Conservation (phyloP, 2,113 vertebrate genomes). For the Colossoma macropomum region DNA sequence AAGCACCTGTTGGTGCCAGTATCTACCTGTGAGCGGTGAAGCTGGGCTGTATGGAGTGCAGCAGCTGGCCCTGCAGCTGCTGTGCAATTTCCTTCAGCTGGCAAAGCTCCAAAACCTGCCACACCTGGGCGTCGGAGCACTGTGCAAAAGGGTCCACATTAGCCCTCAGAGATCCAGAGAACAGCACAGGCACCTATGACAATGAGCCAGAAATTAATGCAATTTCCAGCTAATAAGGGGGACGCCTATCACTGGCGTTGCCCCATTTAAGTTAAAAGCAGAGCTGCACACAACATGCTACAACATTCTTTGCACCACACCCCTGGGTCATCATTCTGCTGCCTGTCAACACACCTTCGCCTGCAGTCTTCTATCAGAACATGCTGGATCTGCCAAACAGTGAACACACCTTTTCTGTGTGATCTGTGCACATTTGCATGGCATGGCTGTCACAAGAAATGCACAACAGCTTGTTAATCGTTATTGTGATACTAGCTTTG, state of each 20-base stretch:
- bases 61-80: slow-evolving; percentile 69
- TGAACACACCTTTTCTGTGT: slow-evolving; percentile 19
- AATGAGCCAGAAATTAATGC: slow-evolving; percentile 9
- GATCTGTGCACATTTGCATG: not conserved
- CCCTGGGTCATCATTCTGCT: slow-evolving; percentile 34
- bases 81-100: slow-evolving; percentile 71
- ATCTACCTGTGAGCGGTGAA: slow-evolving; percentile 72
- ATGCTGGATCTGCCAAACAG: slow-evolving; percentile 4
- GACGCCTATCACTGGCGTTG: not conserved
- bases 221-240: not conserved
- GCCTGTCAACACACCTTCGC: slow-evolving; percentile 54
- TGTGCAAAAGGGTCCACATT: slow-evolving; percentile 74
- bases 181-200: slow-evolving; percentile 60
- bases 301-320: slow-evolving; percentile 52
- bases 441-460: not conserved
- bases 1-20: not conserved
- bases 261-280: not conserved
- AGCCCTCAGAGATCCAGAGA: slow-evolving; percentile 70
- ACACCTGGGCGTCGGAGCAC: slow-evolving; percentile 68
- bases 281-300: not conserved
- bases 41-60: slow-evolving; percentile 69
- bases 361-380: slow-evolving; percentile 33
- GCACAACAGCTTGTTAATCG: not conserved
- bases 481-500: too few relatives aligned
- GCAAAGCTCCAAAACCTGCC: slow-evolving; percentile 70